A percentile compares a stretch with the other conserved stretches of the same genome.
Evolutionary conservation across 2,113 vertebrate genomes (phyloP).

Genomic region (Orientallactaga bullata): DNA sequence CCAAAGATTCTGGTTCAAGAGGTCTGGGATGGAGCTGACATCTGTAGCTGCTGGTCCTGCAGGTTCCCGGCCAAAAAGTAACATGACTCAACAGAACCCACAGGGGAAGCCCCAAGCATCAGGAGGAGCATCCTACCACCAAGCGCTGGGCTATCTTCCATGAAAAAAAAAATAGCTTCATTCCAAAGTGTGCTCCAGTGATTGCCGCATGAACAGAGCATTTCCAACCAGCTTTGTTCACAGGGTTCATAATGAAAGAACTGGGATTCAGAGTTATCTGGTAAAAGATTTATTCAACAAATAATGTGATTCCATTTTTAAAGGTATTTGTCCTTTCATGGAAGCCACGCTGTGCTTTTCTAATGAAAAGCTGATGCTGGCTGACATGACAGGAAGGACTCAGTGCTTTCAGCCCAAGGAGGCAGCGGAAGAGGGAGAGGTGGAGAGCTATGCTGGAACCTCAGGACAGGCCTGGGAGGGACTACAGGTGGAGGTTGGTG

Average conservation of each 20-base stretch:
- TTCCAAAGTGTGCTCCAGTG: slow-evolving; percentile 33
- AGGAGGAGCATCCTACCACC: neutral
- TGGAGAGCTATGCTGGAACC: neutral
- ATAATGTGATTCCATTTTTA: slow-evolving; percentile 77
- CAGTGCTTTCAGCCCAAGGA: neutral
- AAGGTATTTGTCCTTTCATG: slow-evolving; percentile 79
- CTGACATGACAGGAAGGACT: slow-evolving; percentile 62
- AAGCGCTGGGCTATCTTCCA: neutral
- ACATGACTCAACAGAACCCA: neutral
- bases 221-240: slow-evolving; percentile 74
- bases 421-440: neutral
- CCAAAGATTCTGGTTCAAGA: neutral
- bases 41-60: neutral
- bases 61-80: rapidly evolving
- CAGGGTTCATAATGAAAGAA: slow-evolving; percentile 73
- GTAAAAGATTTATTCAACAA: slow-evolving; percentile 82
- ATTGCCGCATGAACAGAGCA: slow-evolving; percentile 57
- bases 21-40: neutral
- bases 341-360: slow-evolving; percentile 71
- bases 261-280: slow-evolving; percentile 65
- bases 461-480: neutral
- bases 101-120: no score
- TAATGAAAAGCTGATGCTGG: slow-evolving; percentile 82
- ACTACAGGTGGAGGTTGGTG: neutral
- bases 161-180: neutral